These are phyloP conservation scores for Ceratina japonica DNA, from an alignment of 1,140 invertebrate genomes.

Conservation along the genomic window DNA sequence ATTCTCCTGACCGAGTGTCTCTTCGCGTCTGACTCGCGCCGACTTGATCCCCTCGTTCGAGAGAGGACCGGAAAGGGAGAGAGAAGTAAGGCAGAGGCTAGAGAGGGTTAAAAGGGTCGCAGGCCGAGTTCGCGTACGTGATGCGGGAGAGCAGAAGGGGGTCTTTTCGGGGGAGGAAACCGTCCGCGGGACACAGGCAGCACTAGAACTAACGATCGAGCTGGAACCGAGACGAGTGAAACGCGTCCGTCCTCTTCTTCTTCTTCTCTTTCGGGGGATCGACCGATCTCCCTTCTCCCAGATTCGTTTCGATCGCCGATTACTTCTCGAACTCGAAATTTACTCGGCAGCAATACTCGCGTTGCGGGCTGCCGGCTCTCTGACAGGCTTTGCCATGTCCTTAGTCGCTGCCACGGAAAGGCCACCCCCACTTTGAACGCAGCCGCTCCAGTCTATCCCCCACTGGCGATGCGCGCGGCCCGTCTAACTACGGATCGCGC, in stretches of 20 bases:
- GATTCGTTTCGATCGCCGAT: slow-evolving; percentile 1
- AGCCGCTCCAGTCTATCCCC: slow-evolving; percentile 57
- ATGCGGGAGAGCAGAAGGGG: neutral
- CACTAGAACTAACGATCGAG: slow-evolving; percentile 20
- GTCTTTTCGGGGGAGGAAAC: slow-evolving; percentile 2
- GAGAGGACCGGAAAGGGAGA: no score
- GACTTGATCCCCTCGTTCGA: no score
- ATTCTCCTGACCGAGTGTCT: no score
- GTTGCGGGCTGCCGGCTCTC: slow-evolving; percentile 77
- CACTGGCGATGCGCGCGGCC: slow-evolving; percentile 53
- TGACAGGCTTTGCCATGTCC: slow-evolving; percentile 65
- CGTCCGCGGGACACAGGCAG: slow-evolving; percentile 24
- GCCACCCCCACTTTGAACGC: slow-evolving; percentile 45
- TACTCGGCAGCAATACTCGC: slow-evolving; percentile 74
- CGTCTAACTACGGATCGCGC: slow-evolving; percentile 8
- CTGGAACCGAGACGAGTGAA: neutral
- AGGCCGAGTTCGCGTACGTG: slow-evolving; percentile 9
- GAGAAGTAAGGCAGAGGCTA: neutral
- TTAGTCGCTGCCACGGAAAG: slow-evolving; percentile 57
- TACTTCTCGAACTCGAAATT: slow-evolving; percentile 32
- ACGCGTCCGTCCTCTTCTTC: no score
- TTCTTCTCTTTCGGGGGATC: neutral
- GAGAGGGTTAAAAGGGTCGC: neutral
- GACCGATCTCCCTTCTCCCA: slow-evolving; percentile 41
- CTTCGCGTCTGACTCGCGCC: no score